phyloP scores from a whole-genome alignment of 2,797 vertebrate species.

The Streptopelia turtur region DNA sequence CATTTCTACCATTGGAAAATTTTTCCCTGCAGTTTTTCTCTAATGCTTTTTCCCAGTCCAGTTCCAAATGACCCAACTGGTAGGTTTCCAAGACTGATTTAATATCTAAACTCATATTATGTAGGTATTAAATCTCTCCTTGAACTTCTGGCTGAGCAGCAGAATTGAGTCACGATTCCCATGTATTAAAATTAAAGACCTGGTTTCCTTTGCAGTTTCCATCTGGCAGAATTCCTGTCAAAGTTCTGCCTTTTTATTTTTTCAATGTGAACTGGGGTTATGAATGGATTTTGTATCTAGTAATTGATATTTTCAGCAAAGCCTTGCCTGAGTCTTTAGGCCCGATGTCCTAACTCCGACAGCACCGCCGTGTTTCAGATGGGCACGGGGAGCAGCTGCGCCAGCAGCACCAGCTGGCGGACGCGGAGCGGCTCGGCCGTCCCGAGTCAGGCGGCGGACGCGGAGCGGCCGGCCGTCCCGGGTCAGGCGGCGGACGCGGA shows the following conservation, averaged over 20 bases:
- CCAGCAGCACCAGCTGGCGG: background rate
- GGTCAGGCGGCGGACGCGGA: background rate
- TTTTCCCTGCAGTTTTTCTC: background rate
- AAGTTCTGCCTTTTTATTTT: background rate
- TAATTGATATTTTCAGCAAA: background rate
- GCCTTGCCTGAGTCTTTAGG: background rate
- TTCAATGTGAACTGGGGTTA: background rate
- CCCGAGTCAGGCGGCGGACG: background rate
- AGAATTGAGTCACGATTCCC: background rate
- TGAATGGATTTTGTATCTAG: background rate
- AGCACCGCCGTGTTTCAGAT: background rate
- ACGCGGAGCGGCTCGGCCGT: background rate
- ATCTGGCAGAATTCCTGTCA: background rate
- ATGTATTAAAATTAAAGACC: slow-evolving; percentile 9
- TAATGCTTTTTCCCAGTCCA: background rate
- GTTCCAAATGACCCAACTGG: background rate
- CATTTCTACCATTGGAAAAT: background rate
- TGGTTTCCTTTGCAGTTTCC: slow-evolving; percentile 12
- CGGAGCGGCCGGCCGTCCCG: background rate
- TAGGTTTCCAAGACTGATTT: background rate
- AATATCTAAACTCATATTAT: background rate
- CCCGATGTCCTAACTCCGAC: accelerated
- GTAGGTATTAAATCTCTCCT: background rate
- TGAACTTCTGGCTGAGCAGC: slow-evolving; percentile 5
- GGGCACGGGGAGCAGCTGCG: background rate